These are phyloP conservation scores for Pyrrhosoma nymphula DNA, from an alignment of 2,888 invertebrate species.

Conservation along the genomic window DNA sequence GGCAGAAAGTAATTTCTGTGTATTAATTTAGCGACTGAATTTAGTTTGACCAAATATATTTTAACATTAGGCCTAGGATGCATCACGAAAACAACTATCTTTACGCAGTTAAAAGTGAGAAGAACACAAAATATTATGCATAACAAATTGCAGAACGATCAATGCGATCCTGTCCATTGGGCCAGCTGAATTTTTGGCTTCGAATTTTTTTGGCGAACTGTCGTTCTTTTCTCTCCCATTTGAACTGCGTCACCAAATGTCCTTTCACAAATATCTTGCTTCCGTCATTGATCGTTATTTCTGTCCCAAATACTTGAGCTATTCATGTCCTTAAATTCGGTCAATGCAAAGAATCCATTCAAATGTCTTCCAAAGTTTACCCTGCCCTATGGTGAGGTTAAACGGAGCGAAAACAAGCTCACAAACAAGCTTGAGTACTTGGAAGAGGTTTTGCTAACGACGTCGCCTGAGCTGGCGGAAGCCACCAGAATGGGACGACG, in stretches of 20 bases:
- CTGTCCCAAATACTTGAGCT: not conserved
- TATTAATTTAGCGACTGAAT: no score
- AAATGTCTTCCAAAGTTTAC: slow-evolving; percentile 17
- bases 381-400: not conserved
- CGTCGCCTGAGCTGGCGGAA: not conserved
- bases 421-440: slow-evolving; percentile 5
- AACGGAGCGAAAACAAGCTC: slow-evolving; percentile 12
- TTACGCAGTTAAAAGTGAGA: no score
- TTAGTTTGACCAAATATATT: no score
- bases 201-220: no score
- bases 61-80: no score
- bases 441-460: slow-evolving; percentile 1
- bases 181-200: no score
- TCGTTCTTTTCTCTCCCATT: not conserved
- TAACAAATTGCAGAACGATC: no score
- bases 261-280: not conserved
- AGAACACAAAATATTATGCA: no score
- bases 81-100: no score
- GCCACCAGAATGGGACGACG: not conserved
- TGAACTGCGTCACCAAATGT: not conserved
- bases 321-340: not conserved
- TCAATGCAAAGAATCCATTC: not conserved
- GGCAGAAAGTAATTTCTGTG: no score
- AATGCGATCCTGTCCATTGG: no score
- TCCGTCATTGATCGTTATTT: not conserved